Evolutionary conservation across 2,888 invertebrate genomes (phyloP), one percentile per base, ranked within the genome.

Genomic region (Anaspis maculata): DNA sequence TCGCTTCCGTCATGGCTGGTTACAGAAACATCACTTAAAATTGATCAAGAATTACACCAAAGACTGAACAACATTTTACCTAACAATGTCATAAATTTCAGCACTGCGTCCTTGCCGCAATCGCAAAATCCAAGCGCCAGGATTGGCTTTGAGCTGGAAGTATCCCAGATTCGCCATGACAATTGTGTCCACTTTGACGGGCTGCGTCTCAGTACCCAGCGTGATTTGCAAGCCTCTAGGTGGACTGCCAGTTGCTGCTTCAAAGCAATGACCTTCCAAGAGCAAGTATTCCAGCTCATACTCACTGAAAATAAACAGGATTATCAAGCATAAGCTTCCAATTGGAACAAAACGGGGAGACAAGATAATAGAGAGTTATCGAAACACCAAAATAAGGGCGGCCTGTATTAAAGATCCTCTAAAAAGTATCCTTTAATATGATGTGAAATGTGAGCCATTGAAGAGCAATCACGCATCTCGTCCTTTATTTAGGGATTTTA

Each of bases 111-210:
- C 98, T 27, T 94, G 89, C 15, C 98, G 72, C 3, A 98, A 72
- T 3, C 82, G 73, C 39, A 98, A 66, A 13, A 83, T 69, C 97
- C 97, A 98, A 6, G 91, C 88, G 1, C 98, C 98, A 1, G 98
- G 97, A 63, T 89, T 92, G 0, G 97, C 97, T 68, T 97, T 97
- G 15, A 98, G 70, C 68, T 94, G 92, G 72, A 98, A 97, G 68
- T 98, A 98, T 9, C 98, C 98, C 49, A 99, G 73, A 68, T 99
- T 98, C 3, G 97, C 97, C 98, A 99, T 99, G n/a, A 98, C 97
- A 49, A 97, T 97, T 11, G 98, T 98, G 66, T 98, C 98, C 48
- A 89, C 85, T 46, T 80, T 73, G 3, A 82, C 77, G 0, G 86
- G 82, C 37, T 76, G 70, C n/a, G 72, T 73, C 41, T 83, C 77